Percentiles rank a stretch among this genome's conserved stretches.
phyloP scores from a whole-genome alignment of 1,140 invertebrate species.

The Drosophila persimilis region DNA sequence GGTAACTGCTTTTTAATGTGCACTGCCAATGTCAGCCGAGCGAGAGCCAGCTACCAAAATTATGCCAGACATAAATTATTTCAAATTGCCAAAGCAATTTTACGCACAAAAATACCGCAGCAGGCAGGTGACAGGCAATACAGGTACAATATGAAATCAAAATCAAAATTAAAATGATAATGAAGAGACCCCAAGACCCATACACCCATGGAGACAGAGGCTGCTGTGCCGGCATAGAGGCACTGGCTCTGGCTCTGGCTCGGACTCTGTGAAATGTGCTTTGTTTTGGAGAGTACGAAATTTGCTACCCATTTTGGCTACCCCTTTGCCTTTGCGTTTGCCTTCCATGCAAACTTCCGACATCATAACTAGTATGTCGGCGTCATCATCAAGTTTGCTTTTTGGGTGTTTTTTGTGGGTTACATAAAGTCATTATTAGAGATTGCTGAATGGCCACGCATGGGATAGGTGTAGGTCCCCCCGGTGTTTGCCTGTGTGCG shows the following conservation, averaged over 20 bases:
- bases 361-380: conserved; percentile 27
- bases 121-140: conserved; percentile 5
- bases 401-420: conserved; percentile 55
- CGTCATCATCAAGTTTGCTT: conserved; percentile 36
- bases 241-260: not conserved
- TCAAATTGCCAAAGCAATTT: conserved; percentile 45
- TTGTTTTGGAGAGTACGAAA: conserved; percentile 33
- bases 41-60: conserved; percentile 25
- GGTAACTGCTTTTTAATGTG: conserved; percentile 50
- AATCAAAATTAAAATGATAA: conserved; percentile 44
- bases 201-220: too few relatives aligned
- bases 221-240: conserved; percentile 22
- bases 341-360: conserved; percentile 57
- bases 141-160: conserved; percentile 11
- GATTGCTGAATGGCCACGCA: conserved; percentile 45
- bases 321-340: not conserved
- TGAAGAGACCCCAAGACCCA: conserved; percentile 44
- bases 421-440: conserved; percentile 76
- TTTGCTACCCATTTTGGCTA: conserved; percentile 40
- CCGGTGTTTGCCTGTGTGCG: not conserved
- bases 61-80: conserved; percentile 52
- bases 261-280: conserved; percentile 30
- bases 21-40: conserved; percentile 37
- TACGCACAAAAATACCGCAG: conserved; percentile 2
- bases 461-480: conserved; percentile 2